These are phyloP conservation scores for Sitobion miscanthi DNA, from an alignment of 1,140 invertebrate species.

Conservation along the genomic window DNA sequence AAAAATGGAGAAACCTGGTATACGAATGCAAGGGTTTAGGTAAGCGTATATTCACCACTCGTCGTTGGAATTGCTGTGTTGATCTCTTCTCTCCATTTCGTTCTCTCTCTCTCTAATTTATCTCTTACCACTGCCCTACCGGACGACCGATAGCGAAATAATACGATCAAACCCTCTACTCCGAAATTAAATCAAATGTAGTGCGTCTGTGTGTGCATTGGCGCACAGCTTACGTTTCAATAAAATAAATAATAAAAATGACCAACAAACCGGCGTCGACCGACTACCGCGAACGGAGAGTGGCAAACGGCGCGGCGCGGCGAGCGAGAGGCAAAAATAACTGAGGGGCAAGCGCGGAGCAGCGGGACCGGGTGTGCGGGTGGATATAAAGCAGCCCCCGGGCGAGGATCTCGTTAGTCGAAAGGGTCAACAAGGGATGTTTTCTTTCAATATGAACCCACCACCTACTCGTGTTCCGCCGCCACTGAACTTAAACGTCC, in stretches of 20 bases:
- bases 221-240: constrained; percentile 39
- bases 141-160: not conserved
- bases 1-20: not conserved
- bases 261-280: not conserved
- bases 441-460: constrained; percentile 51
- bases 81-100: not conserved
- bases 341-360: not conserved
- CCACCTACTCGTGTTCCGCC: not conserved
- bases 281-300: not conserved
- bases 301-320: not conserved
- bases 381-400: constrained; percentile 44
- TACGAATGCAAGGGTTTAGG: not conserved
- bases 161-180: not conserved
- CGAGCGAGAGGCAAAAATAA: too few relatives aligned
- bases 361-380: not conserved
- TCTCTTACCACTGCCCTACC: not conserved
- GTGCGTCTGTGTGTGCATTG: not conserved
- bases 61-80: not conserved
- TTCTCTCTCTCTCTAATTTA: not conserved
- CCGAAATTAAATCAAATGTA: constrained; percentile 41
- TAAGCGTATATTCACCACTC: not conserved
- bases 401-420: constrained; percentile 53
- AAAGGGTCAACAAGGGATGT: constrained; percentile 56
- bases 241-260: constrained; percentile 54
- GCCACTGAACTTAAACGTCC: not conserved